Conservation (phyloP, 2,113 vertebrate genomes). For the Ictalurus furcatus region DNA sequence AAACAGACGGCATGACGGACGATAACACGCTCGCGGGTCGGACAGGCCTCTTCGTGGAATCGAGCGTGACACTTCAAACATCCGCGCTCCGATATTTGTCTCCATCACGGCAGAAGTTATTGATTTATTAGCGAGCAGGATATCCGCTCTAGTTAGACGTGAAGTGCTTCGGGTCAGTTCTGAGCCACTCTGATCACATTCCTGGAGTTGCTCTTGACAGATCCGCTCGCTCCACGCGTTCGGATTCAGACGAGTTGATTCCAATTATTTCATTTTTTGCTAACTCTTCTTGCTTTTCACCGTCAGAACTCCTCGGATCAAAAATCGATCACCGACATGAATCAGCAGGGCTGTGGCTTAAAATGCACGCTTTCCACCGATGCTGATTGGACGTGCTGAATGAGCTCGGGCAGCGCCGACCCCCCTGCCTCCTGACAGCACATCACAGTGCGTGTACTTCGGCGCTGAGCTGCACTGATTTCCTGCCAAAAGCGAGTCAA, state of each 20-base stretch:
- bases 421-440: conserved; percentile 11
- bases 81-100: conserved; percentile 42
- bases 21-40: conserved; percentile 34
- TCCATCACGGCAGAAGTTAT: conserved; percentile 42
- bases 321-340: neutral
- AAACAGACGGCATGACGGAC: conserved; percentile 44
- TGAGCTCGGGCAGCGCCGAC: neutral
- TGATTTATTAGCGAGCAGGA: conserved; percentile 44
- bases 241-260: conserved; percentile 25
- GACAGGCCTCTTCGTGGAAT: conserved; percentile 28
- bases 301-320: neutral
- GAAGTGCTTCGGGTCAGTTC: conserved; percentile 30
- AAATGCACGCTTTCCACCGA: neutral
- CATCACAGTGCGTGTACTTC: conserved; percentile 11
- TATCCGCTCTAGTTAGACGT: conserved; percentile 20
- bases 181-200: conserved; percentile 26
- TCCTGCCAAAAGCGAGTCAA: conserved; percentile 36
- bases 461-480: conserved; percentile 22
- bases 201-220: conserved; percentile 17
- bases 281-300: conserved; percentile 3
- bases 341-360: neutral
- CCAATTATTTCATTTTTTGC: neutral
- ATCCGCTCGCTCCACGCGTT: neutral
- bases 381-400: conserved; percentile 24
- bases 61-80: conserved; percentile 48